Evolutionary conservation across 2,797 vertebrate species (phyloP).

Genomic region (Hoplostethus mediterraneus): DNA sequence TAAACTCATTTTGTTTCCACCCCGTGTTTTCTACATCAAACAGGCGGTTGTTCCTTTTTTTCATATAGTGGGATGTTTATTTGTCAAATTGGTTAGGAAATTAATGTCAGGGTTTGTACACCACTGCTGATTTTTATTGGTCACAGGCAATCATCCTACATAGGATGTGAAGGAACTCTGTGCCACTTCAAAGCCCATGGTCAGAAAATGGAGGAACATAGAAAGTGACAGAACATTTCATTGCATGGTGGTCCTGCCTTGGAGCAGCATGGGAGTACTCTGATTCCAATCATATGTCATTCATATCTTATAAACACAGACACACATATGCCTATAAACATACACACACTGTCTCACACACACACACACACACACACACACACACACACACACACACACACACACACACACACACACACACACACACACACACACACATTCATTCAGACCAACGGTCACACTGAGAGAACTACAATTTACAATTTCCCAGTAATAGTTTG

Average conservation of each 20-base stretch:
- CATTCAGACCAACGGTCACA: neutral
- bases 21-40: slow-evolving; percentile 24
- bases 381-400: slow-evolving; percentile 23
- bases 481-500: slow-evolving; percentile 12
- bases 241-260: neutral
- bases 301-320: slow-evolving; percentile 53
- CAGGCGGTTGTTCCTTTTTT: slow-evolving; percentile 6
- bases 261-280: slow-evolving; percentile 14
- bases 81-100: slow-evolving; percentile 37
- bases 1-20: slow-evolving; percentile 37
- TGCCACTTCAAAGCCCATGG: slow-evolving; percentile 47
- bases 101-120: slow-evolving; percentile 42
- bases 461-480: neutral
- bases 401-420: neutral
- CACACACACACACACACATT: neutral
- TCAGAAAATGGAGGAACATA: slow-evolving; percentile 18
- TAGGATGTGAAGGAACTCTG: slow-evolving; percentile 21
- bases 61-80: slow-evolving; percentile 36
- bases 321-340: neutral
- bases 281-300: slow-evolving; percentile 48
- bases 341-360: neutral
- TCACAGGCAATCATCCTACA: slow-evolving; percentile 24
- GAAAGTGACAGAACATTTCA: slow-evolving; percentile 21
- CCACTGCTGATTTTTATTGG: slow-evolving; percentile 1
- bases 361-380: slow-evolving; percentile 1